Percentiles rank a stretch among this genome's conserved stretches.
These are phyloP conservation scores for Pseudococcus viburni DNA, from an alignment of 2,888 invertebrate species.

Conservation along the genomic window DNA sequence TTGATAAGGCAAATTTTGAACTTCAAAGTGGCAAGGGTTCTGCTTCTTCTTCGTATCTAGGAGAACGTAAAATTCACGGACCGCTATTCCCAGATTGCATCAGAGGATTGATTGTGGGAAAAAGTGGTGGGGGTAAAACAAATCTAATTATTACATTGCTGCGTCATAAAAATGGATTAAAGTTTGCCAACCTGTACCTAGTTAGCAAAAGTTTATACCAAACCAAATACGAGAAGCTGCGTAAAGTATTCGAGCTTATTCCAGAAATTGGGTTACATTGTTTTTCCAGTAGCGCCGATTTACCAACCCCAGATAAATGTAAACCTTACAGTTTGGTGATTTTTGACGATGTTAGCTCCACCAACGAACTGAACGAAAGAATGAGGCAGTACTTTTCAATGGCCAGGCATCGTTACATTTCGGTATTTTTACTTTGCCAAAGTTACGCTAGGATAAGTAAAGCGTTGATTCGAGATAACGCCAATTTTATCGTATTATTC, in stretches of 20 bases:
- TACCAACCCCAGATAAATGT: constrained; percentile 69
- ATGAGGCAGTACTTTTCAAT: constrained; percentile 69
- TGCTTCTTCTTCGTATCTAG: not conserved
- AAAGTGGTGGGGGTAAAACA: constrained; percentile 71
- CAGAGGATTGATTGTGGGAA: constrained; percentile 70
- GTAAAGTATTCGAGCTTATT: constrained; percentile 68
- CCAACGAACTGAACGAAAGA: constrained; percentile 69
- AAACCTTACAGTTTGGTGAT: constrained; percentile 70
- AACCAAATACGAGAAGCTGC: constrained; percentile 70
- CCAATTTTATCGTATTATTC: constrained; percentile 70
- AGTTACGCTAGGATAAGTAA: constrained; percentile 71
- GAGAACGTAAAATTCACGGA: not conserved
- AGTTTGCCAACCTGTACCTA: constrained; percentile 71
- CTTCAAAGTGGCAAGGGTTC: too few species aligned
- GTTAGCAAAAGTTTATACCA: constrained; percentile 70
- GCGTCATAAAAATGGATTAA: constrained; percentile 70
- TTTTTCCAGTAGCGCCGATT: constrained; percentile 68
- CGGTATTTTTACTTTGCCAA: constrained; percentile 71
- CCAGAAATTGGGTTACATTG: constrained; percentile 69
- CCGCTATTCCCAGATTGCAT: not conserved
- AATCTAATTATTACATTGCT: constrained; percentile 70
- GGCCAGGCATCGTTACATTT: constrained; percentile 70
- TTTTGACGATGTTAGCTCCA: constrained; percentile 71
- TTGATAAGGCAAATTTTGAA: not conserved
- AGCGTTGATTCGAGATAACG: constrained; percentile 71